Base-by-base conservation (phyloP, 2,113 vertebrate species). In the Eurystomus gularis region DNA sequence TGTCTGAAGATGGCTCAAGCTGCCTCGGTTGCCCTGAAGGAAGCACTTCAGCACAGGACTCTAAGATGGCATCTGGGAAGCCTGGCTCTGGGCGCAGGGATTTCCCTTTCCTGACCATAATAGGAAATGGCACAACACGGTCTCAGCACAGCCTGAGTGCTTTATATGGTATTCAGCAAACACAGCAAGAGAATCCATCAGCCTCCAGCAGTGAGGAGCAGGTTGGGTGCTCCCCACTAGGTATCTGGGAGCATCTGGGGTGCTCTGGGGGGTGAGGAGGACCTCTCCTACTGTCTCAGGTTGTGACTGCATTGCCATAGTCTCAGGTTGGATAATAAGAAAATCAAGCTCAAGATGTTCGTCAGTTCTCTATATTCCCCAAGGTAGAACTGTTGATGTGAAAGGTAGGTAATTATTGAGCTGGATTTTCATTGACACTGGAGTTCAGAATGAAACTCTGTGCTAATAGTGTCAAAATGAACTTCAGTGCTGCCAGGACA, bases 41-140 rank as follows among this genome's bases (percentile, higher is more conserved):
- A 90, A 44, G 39, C 35, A 19, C 23, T 13, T 52, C 57, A 69
- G 72, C 1, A 1, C 49, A 5, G 29, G 39, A 29, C 69, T 31
- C 19, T 23, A 28, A 48, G 21, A n/a, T 3, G n/a, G 66, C 94
- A 51, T 88, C 70, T 40, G n/a, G 40, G 13, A 71, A 82, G 54
- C 70, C 86, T 77, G 80, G 80, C 88, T 93, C 83, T 20, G 51
- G 86, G 79, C 48, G 29, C 73, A 37, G 89, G 97, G 95, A 93
- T 97, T 97, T 97, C 97, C 96, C 95, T 97, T 85, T 96, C 93
- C 84, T 97, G 97, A 97, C 98, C 97, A 86, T 98, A 98, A 97
- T 98, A 98, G 98, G 98, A 94, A 97, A 96, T 8, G 42, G 88
- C 83, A 93, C 81, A 15, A 66, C 86, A 11, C 11, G 1, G 81